These are phyloP conservation scores for Acropora yongei DNA, from an alignment of 64 coral and sea anemone species.

Conservation along the genomic window DNA sequence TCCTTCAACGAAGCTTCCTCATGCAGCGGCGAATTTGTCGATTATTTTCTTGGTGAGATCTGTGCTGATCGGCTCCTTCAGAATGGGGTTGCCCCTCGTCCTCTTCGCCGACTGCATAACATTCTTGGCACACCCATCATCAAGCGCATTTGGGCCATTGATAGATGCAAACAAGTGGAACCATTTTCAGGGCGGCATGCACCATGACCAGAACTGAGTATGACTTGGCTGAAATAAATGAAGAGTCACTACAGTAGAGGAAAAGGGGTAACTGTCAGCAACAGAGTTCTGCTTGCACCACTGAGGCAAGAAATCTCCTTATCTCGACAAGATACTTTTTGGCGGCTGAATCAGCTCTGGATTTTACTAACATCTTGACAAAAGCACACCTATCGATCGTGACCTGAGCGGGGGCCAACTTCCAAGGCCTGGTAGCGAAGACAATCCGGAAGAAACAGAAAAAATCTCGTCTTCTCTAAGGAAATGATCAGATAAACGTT, in stretches of 20 bases:
- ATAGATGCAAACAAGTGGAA: constrained; percentile 26
- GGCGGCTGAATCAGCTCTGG: constrained; percentile 56
- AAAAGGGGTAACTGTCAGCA: background rate
- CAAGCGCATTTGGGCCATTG: constrained; percentile 25
- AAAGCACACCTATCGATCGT: background rate
- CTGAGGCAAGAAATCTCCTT: constrained; percentile 37
- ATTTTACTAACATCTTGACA: background rate
- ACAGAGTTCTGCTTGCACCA: constrained; percentile 6
- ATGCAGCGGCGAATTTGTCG: constrained; percentile 9
- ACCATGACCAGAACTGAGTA: background rate
- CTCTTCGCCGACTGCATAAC: constrained; percentile 16
- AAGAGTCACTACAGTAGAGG: background rate
- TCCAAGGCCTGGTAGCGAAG: background rate
- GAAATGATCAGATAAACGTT: too few species aligned
- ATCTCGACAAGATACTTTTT: constrained; percentile 46
- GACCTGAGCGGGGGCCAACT: background rate
- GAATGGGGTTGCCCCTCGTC: background rate
- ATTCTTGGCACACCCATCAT: constrained; percentile 4
- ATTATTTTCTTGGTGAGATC: constrained; percentile 57
- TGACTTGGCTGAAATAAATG: background rate
- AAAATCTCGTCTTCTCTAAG: too few species aligned
- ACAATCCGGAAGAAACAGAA: background rate
- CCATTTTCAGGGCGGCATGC: constrained; percentile 57
- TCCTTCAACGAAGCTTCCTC: constrained; percentile 17
- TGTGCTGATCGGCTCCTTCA: background rate